Evolutionary conservation across 2,113 vertebrate species (phyloP).

Genomic region (Urocolius indicus): DNA sequence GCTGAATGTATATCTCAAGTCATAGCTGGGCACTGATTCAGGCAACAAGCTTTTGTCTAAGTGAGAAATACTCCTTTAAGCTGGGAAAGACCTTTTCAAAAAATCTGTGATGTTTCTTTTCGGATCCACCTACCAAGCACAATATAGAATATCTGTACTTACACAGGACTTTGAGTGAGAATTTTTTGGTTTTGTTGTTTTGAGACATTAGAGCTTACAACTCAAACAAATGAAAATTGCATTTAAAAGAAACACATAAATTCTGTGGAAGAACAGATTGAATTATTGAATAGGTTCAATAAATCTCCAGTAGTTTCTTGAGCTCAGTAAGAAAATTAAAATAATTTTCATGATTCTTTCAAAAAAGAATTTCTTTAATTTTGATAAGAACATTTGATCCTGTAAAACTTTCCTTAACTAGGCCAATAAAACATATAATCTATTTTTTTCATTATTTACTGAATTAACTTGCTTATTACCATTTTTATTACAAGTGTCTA

Average conservation of each 20-base stretch:
- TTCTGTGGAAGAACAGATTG: neutral
- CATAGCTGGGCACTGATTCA: neutral
- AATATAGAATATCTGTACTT: neutral
- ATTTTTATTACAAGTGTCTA: conserved; percentile 58
- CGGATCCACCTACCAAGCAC: neutral
- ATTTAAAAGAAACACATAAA: neutral
- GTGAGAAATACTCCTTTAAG: neutral
- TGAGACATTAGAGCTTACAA: neutral
- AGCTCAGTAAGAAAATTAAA: neutral
- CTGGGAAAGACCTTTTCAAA: rapidly evolving
- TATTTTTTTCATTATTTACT: conserved; percentile 56
- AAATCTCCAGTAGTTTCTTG: neutral
- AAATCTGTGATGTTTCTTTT: neutral
- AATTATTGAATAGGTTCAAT: neutral
- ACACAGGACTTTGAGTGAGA: neutral
- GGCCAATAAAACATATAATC: conserved; percentile 23
- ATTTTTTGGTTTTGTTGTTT: neutral
- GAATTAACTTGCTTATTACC: conserved; percentile 25
- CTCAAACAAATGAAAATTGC: neutral
- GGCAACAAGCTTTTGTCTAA: neutral
- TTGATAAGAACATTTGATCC: conserved; percentile 2
- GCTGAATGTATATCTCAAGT: neutral
- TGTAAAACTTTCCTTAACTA: conserved; percentile 54
- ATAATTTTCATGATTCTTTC: conserved; percentile 7
- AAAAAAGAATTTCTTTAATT: conserved; percentile 52